Percentiles rank a stretch among this genome's conserved stretches.
Conservation (phyloP, 2,888 invertebrate genomes). For the Lepidocyrtinus sp. region DNA sequence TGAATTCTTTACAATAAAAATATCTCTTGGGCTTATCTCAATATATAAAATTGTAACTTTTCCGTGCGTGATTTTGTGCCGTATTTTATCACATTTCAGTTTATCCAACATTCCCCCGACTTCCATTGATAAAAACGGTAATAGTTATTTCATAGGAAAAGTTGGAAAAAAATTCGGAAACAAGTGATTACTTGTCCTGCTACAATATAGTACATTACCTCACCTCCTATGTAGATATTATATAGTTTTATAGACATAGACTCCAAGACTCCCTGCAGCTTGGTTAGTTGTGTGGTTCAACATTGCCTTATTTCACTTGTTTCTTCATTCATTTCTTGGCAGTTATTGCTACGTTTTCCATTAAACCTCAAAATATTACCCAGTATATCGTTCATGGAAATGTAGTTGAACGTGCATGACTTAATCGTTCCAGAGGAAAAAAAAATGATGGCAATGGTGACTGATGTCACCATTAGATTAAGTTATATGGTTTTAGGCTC, state of each 20-base stretch:
- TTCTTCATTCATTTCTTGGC: neutral
- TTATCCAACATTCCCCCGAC: neutral
- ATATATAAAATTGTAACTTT: constrained; percentile 7
- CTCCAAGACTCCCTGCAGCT: constrained; percentile 9
- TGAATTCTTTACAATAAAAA: too few species aligned
- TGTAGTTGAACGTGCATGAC: neutral
- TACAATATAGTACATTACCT: neutral
- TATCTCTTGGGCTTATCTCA: constrained; percentile 4
- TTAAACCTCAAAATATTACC: constrained; percentile 10
- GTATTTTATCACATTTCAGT: constrained; percentile 19
- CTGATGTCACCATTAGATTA: constrained; percentile 10
- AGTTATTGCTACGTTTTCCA: constrained; percentile 5
- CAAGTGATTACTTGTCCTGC: constrained; percentile 19
- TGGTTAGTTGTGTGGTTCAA: neutral
- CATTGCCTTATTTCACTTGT: neutral
- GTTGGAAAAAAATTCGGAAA: constrained; percentile 12
- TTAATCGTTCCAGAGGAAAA: constrained; percentile 1
- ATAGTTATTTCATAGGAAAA: constrained; percentile 2
- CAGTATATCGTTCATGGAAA: neutral
- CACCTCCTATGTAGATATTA: too few species aligned
- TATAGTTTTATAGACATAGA: too few species aligned
- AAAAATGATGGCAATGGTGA: neutral
- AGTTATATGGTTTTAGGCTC: neutral
- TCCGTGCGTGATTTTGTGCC: constrained; percentile 1
- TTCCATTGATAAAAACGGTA: constrained; percentile 5